A percentile compares a stretch with the other conserved stretches of the same genome.
phyloP scores from a whole-genome alignment of 2,888 invertebrate species.

The Chirona hameri region DNA sequence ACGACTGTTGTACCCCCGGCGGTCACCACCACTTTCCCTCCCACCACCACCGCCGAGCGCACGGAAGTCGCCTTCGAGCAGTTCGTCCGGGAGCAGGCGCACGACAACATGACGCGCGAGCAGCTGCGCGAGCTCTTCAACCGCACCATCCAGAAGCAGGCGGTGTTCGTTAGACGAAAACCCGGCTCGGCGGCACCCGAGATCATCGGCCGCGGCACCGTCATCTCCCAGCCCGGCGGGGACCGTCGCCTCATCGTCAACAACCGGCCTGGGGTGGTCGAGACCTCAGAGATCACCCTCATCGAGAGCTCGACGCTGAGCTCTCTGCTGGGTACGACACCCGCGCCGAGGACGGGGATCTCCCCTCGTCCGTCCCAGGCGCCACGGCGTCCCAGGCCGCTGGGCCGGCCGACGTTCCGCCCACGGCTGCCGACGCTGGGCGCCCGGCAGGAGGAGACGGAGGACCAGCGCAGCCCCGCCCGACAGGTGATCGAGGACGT shows the following conservation, averaged over 20 bases:
- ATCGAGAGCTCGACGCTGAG: slow-evolving; percentile 26
- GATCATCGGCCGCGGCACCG: slow-evolving; percentile 7
- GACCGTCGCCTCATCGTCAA: slow-evolving; percentile 2
- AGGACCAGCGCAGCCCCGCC: background rate
- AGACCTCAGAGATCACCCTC: slow-evolving; percentile 1
- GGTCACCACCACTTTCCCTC: no score
- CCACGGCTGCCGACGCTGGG: background rate
- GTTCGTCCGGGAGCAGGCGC: background rate
- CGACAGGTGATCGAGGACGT: background rate
- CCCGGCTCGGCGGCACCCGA: slow-evolving; percentile 10
- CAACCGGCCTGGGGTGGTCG: background rate
- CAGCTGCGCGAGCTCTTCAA: slow-evolving; percentile 2
- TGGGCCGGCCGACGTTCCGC: background rate
- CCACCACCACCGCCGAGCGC: background rate
- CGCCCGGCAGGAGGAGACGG: background rate
- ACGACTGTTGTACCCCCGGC: background rate
- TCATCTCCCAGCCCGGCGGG: slow-evolving; percentile 2
- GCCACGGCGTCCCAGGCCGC: background rate
- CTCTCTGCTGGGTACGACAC: background rate
- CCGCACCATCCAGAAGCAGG: background rate
- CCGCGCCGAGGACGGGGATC: background rate
- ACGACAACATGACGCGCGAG: background rate
- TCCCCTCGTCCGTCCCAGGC: background rate
- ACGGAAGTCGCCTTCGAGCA: background rate
- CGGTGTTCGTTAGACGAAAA: slow-evolving; percentile 9